Percentiles rank a stretch among this genome's conserved stretches.
Evolutionary conservation across 2,797 vertebrate species (phyloP).

Genomic region (Spheniscus humboldti): DNA sequence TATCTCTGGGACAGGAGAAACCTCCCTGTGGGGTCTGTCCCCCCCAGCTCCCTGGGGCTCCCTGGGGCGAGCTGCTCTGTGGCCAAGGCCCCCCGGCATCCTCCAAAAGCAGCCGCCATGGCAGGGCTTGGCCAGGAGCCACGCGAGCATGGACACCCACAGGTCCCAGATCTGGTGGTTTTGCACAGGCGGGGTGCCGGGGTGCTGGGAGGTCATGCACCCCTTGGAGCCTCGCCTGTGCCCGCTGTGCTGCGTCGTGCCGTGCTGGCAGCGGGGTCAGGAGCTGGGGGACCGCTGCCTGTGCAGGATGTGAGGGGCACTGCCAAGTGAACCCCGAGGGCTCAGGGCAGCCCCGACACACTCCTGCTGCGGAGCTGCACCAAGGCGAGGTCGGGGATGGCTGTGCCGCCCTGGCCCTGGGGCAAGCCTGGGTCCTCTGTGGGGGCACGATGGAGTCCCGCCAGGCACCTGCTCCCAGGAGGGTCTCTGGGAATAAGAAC

Average conservation of each 20-base stretch:
- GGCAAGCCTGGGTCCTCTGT: not conserved
- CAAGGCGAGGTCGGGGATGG: not conserved
- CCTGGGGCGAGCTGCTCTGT: accelerated
- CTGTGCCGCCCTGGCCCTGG: not conserved
- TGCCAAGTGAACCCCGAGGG: not conserved
- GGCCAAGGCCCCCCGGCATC: too few species aligned
- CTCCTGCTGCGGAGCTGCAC: too few species aligned
- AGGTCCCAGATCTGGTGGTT: not conserved
- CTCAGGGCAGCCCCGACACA: not conserved
- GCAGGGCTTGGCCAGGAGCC: not conserved
- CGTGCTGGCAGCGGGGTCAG: not conserved
- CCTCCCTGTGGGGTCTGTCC: not conserved
- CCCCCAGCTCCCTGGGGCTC: not conserved
- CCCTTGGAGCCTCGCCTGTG: not conserved
- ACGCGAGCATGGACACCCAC: accelerated
- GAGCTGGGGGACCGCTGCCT: not conserved
- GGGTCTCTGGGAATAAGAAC: not conserved
- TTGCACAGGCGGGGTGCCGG: accelerated
- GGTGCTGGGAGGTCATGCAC: not conserved
- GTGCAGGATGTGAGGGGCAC: not conserved
- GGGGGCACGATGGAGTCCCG: accelerated
- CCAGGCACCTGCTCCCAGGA: not conserved
- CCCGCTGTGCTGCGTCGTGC: accelerated
- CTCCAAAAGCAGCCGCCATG: accelerated
- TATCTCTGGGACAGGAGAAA: not conserved